Base-by-base conservation (phyloP, 2,888 invertebrate genomes). In the Latrodectus hesperus region DNA sequence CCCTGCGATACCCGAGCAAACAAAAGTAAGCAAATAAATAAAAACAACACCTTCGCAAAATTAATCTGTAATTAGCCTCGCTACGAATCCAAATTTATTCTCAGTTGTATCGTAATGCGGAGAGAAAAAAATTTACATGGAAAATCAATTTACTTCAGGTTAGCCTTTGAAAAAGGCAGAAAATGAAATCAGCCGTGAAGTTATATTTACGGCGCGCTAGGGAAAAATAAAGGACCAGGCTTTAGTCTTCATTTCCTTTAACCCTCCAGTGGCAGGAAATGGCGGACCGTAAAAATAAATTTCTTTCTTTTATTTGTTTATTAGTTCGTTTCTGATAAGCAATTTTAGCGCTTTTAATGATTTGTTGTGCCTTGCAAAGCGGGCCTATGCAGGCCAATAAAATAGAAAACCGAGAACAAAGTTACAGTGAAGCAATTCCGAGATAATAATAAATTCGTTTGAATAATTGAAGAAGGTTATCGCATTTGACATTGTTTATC, bases 11-110 rank as follows among this genome's bases (percentile, higher is more conserved):
- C 38, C 4, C 38, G 38, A 52, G 49, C 51, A 70, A 55, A 22
- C 52, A 53, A 64, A 9, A 14, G 17, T 22, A 49, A 68, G 65
- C 55, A 80, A 80, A 79, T 80, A 74, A 51, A 60, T 16, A 60
- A 16, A 16, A 12, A n/a, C 4, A 60, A n/a, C 60, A 60, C 73
- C 49, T 51, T 73, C 73, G 22, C 74, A 75, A 80, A 85, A 85
- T 80, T 85, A 85, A 85, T 85, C 79, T 85, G 80, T 80, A 85
- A 85, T 85, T 85, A 85, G 80, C 85, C 60, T 60, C 74, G 53
- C 75, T 70, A 68, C 22, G 74, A 79, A 79, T 68, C 75, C 64
- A 75, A 75, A 80, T 84, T 84, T 79, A 79, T 84, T 74, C 84
- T 64, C 80, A 26, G 72, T 53, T 49, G 53, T 53, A 17, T 17